Evolutionary conservation across 2,888 invertebrate species (phyloP).

Genomic region (Oeneis ivallda): DNA sequence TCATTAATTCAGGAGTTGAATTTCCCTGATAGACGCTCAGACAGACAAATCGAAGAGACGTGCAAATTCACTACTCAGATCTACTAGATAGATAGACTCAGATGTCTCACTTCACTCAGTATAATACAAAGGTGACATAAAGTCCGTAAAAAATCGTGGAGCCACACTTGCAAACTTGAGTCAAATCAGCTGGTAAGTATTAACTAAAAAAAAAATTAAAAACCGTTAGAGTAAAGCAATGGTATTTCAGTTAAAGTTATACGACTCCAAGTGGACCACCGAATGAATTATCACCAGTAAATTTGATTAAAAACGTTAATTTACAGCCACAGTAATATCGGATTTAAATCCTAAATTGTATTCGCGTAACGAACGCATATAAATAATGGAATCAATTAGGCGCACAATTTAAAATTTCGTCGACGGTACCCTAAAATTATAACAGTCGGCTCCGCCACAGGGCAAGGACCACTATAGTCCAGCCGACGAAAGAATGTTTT

Average conservation of each 20-base stretch:
- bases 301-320: constrained; percentile 21
- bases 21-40: too few relatives aligned
- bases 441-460: constrained; percentile 41
- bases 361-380: constrained; percentile 30
- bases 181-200: not conserved
- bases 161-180: too few relatives aligned
- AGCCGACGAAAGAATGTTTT: too few relatives aligned
- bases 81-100: too few relatives aligned
- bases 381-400: constrained; percentile 36
- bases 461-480: constrained; percentile 46
- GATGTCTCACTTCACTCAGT: too few relatives aligned
- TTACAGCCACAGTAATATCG: not conserved
- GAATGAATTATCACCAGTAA: constrained; percentile 7
- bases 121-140: too few relatives aligned
- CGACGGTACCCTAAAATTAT: constrained; percentile 39
- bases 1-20: too few relatives aligned
- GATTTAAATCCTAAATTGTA: constrained; percentile 21
- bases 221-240: not conserved
- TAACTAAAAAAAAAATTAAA: not conserved
- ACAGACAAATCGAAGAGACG: too few relatives aligned
- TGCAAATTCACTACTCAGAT: too few relatives aligned
- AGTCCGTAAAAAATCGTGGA: too few relatives aligned
- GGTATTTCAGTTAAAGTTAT: not conserved
- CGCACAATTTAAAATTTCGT: constrained; percentile 33
- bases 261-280: not conserved